Evolutionary conservation across 2,113 vertebrate species (phyloP), one percentile per base, ranked within the genome.

Genomic region (Ceyx cyanopectus): DNA sequence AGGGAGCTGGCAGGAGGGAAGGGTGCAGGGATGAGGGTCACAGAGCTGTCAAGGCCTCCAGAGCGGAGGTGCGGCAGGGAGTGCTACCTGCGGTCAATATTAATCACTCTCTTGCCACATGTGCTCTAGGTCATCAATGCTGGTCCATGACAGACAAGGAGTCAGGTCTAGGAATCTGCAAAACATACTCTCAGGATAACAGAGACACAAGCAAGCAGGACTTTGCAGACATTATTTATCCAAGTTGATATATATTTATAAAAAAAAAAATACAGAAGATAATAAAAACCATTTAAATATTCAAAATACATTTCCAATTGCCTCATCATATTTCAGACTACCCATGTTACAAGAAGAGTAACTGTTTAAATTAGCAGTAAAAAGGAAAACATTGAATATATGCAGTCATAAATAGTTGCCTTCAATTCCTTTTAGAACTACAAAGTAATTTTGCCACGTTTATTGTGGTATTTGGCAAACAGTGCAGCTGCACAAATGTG

Each of bases 41-140:
- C 1, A 32, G 89, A 95, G 56, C 86, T 97, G 96, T 97, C 97
- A 97, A 97, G 97, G 97, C 61, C 92, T 87, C 81, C 30, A 10
- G 30, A n/a, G 89, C 18, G 10, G 65, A 34, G 37, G 77, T 76
- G 57, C 15, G 8, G 61, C 1, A 18, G 17, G 76, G 84, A 97
- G 67, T 40, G 32, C 83, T 94, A 82, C 93, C 92, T 85, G 72
- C 0, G 11, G 92, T 75, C 96, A 92, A 65, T 90, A 96, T 82
- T 79, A 53, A 90, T 92, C 93, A 96, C 85, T 30, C 34, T 69
- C 73, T 76, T 74, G 58, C 84, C 32, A 7, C 2, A 1, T 15
- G 54, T 63, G 62, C 72, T 93, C 62, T 45, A 13, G 46, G 74
- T 61, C 78, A 58, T 27, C 48, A 70, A 84, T 70, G 86, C 29